phyloP scores from a whole-genome alignment of 2,113 vertebrate species.

The Lota lota region DNA sequence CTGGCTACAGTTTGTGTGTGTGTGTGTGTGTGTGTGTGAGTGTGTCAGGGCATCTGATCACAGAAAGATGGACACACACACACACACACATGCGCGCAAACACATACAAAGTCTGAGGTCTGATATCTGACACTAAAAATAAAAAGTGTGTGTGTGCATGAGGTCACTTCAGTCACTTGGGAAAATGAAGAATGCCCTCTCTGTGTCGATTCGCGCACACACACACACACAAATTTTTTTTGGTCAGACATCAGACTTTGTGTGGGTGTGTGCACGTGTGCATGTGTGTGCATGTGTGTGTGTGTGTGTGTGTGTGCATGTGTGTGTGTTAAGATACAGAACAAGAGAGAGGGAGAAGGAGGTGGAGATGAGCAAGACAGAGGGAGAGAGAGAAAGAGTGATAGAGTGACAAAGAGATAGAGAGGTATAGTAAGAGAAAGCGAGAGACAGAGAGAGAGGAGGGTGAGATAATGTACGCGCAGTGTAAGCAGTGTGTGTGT shows the following conservation, averaged over 20 bases:
- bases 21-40: conserved; percentile 12
- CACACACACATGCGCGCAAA: conserved; percentile 38
- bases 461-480: too few relatives aligned
- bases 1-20: neutral
- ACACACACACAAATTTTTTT: conserved; percentile 40
- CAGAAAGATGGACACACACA: conserved; percentile 25
- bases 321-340: neutral
- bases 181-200: conserved; percentile 56
- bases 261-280: conserved; percentile 10
- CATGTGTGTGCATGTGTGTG: conserved; percentile 27
- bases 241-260: conserved; percentile 11
- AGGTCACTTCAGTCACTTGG: conserved; percentile 48
- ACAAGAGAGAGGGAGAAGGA: too few relatives aligned
- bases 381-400: neutral
- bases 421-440: too few relatives aligned
- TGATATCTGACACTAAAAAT: too few relatives aligned
- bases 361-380: too few relatives aligned
- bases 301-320: conserved; percentile 5
- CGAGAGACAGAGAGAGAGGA: too few relatives aligned
- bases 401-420: too few relatives aligned
- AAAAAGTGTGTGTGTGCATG: conserved; percentile 37
- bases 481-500: conserved; percentile 4
- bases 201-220: conserved; percentile 40
- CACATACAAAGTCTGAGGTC: too few relatives aligned
- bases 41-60: conserved; percentile 23